phyloP scores from a whole-genome alignment of 2,888 invertebrate species.

The Caenorhabditis parvicauda region DNA sequence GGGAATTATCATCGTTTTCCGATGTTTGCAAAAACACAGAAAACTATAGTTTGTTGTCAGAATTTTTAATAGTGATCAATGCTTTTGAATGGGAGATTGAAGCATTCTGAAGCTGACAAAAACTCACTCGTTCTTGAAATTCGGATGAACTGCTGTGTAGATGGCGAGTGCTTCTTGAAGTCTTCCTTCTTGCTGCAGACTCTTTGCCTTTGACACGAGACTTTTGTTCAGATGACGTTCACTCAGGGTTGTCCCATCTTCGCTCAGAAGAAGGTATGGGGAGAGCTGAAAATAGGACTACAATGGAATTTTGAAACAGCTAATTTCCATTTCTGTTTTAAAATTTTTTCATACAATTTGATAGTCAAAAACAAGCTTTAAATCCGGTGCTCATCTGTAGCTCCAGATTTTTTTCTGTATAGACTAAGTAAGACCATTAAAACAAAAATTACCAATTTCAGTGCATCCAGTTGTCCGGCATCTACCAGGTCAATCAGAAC shows the following conservation, averaged over 20 bases:
- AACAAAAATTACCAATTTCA: slow-evolving; percentile 11
- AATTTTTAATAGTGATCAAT: too few relatives aligned
- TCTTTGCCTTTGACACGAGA: slow-evolving; percentile 16
- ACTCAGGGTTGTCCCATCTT: slow-evolving; percentile 7
- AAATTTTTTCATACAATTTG: neutral
- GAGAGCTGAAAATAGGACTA: slow-evolving; percentile 11
- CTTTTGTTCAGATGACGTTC: slow-evolving; percentile 11
- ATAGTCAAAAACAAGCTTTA: neutral
- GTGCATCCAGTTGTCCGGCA: slow-evolving; percentile 21
- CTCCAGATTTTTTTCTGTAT: neutral
- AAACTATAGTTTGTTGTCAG: too few relatives aligned
- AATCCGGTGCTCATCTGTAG: neutral
- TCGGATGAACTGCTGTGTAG: slow-evolving; percentile 16
- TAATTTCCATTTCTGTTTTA: neutral
- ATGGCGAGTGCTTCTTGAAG: slow-evolving; percentile 14
- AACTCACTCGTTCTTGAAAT: slow-evolving; percentile 20
- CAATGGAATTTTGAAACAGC: neutral
- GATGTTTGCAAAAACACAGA: too few relatives aligned
- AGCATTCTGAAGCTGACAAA: neutral
- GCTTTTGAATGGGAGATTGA: neutral
- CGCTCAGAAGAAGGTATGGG: slow-evolving; percentile 15
- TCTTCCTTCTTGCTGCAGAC: slow-evolving; percentile 20
- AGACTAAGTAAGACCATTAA: neutral
- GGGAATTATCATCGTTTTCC: too few relatives aligned
- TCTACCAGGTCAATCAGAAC: slow-evolving; percentile 26